phyloP scores from a whole-genome alignment of 2,113 vertebrate genomes.

The Cynocephalus volans region DNA sequence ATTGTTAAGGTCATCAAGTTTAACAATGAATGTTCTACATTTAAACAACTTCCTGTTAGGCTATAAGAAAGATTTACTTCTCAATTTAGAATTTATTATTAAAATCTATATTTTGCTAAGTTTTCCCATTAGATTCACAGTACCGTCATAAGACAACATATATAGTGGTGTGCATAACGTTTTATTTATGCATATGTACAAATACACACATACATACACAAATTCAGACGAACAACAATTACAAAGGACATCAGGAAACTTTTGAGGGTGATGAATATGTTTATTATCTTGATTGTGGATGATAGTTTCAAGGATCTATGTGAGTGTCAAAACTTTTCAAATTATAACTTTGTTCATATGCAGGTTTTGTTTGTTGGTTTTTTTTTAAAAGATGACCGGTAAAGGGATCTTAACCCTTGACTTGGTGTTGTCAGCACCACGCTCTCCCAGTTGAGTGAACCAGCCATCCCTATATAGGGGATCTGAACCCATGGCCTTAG shows the following conservation, averaged over 20 bases:
- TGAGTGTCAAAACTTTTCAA: background rate
- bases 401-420: too few relatives aligned
- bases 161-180: too few relatives aligned
- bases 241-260: background rate
- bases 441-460: too few relatives aligned
- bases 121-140: background rate
- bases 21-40: background rate
- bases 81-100: constrained; percentile 5
- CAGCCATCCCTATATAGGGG: too few relatives aligned
- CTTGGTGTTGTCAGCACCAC: too few relatives aligned
- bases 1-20: background rate
- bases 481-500: too few relatives aligned
- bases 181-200: background rate
- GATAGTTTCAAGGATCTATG: background rate
- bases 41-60: background rate
- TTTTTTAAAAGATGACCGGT: too few relatives aligned
- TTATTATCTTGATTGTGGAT: background rate
- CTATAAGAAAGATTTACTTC: background rate
- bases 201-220: background rate
- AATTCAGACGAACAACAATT: background rate
- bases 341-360: background rate
- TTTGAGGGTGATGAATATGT: background rate
- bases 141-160: too few relatives aligned
- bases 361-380: too few relatives aligned
- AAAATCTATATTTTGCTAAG: background rate